Conservation (phyloP, 2,113 vertebrate genomes). For the Glaucidium brasilianum region DNA sequence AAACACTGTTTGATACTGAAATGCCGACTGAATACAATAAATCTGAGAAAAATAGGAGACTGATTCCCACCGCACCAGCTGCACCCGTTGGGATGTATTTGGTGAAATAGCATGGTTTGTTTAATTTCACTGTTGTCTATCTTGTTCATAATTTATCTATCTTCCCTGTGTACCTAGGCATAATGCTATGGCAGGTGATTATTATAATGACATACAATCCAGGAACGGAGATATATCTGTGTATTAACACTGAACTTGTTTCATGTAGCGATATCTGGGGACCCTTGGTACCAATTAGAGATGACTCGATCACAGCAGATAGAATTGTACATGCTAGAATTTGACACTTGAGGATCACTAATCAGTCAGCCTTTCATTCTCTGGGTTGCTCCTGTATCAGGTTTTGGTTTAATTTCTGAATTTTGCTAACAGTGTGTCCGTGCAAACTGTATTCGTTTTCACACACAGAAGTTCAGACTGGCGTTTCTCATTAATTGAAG, state of each 20-base stretch:
- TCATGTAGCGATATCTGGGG: neutral
- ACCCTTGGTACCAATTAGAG: neutral
- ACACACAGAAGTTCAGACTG: neutral
- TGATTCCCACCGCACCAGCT: neutral
- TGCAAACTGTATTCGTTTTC: neutral
- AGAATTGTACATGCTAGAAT: neutral
- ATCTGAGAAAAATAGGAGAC: neutral
- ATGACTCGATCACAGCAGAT: neutral
- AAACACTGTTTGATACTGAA: neutral
- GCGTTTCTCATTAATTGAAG: neutral
- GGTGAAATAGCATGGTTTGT: fast-evolving
- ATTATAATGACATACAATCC: neutral
- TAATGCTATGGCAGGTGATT: neutral
- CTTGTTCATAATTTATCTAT: neutral
- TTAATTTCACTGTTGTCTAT: neutral
- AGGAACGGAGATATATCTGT: neutral
- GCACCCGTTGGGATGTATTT: neutral
- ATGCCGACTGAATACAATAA: neutral
- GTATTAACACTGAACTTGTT: neutral
- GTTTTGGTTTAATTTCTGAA: neutral
- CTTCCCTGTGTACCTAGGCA: neutral
- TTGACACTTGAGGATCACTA: neutral
- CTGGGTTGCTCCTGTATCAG: neutral
- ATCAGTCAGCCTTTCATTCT: neutral
- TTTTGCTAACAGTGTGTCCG: neutral